phyloP scores from a whole-genome alignment of 2,797 vertebrate species.

The Tamandua tetradactyla region DNA sequence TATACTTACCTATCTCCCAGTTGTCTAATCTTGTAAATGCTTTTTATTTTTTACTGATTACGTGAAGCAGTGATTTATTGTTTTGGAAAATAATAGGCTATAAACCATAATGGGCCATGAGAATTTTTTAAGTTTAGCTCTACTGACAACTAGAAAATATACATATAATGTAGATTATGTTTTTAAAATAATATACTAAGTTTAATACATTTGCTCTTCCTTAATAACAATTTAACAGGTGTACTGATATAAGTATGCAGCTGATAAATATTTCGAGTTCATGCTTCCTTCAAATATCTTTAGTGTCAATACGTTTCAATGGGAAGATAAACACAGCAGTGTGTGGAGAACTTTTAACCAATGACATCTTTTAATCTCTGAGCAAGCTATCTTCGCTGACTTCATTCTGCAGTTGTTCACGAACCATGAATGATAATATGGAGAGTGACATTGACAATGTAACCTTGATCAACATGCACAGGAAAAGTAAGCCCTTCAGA shows the following conservation, averaged over 20 bases:
- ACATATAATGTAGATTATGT: neutral
- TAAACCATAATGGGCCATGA: neutral
- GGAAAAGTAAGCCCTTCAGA: neutral
- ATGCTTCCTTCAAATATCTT: neutral
- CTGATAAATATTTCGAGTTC: neutral
- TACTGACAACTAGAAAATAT: neutral
- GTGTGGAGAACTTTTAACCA: neutral
- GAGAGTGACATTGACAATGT: neutral
- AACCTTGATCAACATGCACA: neutral
- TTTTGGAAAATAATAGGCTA: neutral
- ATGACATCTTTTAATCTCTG: neutral
- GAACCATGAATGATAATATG: neutral
- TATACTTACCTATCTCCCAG: neutral
- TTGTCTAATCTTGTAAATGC: neutral
- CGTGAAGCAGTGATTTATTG: neutral
- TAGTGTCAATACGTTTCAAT: neutral
- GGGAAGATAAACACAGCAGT: neutral
- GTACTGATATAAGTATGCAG: neutral
- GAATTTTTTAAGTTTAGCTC: slow-evolving; percentile 11
- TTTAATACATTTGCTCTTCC: neutral
- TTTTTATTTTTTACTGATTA: slow-evolving; percentile 1
- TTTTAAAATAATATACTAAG: neutral
- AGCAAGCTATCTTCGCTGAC: neutral
- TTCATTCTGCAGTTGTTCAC: neutral
- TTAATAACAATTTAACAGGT: neutral